Evolutionary conservation across 2,888 invertebrate species (phyloP).

Genomic region (Hemithea aestivaria): DNA sequence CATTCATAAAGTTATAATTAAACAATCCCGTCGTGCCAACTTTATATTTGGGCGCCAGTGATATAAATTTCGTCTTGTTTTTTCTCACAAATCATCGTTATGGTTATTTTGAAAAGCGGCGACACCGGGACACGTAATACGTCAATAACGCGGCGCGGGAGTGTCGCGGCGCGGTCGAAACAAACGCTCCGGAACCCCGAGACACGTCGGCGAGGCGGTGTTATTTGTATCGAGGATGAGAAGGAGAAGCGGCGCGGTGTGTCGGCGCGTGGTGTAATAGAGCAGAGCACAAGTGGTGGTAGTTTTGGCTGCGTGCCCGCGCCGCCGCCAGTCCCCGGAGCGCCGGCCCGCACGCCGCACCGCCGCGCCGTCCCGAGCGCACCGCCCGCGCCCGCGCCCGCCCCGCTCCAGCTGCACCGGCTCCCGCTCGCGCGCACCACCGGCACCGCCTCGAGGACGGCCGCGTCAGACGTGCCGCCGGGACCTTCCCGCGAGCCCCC

Average conservation of each 20-base stretch:
- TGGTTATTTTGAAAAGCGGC: constrained; percentile 33
- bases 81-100: constrained; percentile 31
- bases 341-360: constrained; percentile 60
- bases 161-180: constrained; percentile 2
- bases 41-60: constrained; percentile 38
- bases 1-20: constrained; percentile 63
- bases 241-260: constrained; percentile 41
- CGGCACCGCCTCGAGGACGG: constrained; percentile 26
- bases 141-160: not conserved
- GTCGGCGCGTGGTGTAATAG: constrained; percentile 56
- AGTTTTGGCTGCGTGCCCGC: constrained; percentile 67
- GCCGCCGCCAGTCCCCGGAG: constrained; percentile 64
- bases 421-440: constrained; percentile 13
- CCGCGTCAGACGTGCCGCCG: constrained; percentile 13
- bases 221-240: not conserved
- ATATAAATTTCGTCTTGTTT: constrained; percentile 30
- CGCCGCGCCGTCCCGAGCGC: constrained; percentile 8
- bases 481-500: constrained; percentile 16
- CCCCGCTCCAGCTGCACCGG: constrained; percentile 9
- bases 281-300: constrained; percentile 60
- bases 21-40: constrained; percentile 41
- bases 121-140: not conserved
- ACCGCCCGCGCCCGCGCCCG: constrained; percentile 6
- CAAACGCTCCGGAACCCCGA: too few species aligned
- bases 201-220: not conserved